phyloP scores from a whole-genome alignment of 2,888 invertebrate species.

The Leptarthrus brevirostris region DNA sequence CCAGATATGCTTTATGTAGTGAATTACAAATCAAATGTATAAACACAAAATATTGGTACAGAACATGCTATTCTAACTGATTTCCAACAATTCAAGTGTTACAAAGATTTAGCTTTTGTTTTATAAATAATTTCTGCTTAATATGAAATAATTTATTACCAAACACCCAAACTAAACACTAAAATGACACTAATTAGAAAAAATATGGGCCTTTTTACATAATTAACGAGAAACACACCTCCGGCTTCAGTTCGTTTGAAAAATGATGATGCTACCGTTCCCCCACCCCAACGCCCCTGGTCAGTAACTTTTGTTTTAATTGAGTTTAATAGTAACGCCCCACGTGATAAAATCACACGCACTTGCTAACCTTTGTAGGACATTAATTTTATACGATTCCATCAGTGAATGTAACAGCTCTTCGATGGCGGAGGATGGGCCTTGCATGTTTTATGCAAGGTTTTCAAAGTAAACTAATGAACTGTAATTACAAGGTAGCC shows the following conservation, averaged over 20 bases:
- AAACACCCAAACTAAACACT: too few relatives aligned
- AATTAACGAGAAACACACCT: too few relatives aligned
- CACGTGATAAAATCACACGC: constrained; percentile 3
- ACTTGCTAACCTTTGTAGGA: not conserved
- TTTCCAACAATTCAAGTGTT: too few relatives aligned
- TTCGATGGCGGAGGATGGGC: not conserved
- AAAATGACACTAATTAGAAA: too few relatives aligned
- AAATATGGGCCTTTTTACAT: too few relatives aligned
- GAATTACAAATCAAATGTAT: not conserved
- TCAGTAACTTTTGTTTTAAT: not conserved
- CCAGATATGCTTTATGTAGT: not conserved
- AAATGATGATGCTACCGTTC: too few relatives aligned
- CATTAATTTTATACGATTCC: not conserved
- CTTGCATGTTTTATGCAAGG: not conserved
- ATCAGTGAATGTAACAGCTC: not conserved
- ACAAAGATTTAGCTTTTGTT: too few relatives aligned
- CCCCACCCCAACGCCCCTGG: not conserved
- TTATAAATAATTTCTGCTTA: too few relatives aligned
- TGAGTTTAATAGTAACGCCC: not conserved
- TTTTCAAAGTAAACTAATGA: not conserved
- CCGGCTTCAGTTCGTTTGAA: too few relatives aligned
- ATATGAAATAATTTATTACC: too few relatives aligned
- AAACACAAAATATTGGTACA: too few relatives aligned
- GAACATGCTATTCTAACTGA: too few relatives aligned
- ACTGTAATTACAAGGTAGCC: not conserved